Evolutionary conservation across 2,797 vertebrate species (phyloP).

Genomic region (Hippoglossus hippoglossus): DNA sequence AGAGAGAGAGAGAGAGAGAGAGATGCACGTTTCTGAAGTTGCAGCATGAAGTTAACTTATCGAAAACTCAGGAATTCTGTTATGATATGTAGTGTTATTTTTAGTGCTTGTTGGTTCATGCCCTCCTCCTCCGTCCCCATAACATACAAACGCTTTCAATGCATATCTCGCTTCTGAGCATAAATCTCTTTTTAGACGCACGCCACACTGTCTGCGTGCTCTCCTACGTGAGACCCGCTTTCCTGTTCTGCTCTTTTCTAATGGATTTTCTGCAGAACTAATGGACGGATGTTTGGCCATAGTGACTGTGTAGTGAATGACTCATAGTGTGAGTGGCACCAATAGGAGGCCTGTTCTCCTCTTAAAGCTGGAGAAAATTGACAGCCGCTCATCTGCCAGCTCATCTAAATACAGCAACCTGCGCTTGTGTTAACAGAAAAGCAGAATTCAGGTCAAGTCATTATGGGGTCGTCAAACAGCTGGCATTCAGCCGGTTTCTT

Average conservation of each 20-base stretch:
- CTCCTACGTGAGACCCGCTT: constrained; percentile 3
- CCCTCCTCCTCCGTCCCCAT: constrained; percentile 5
- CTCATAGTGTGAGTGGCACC: constrained; percentile 46
- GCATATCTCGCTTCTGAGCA: constrained; percentile 1
- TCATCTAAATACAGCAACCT: constrained; percentile 63
- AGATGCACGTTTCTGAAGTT: not conserved
- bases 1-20: too few species aligned
- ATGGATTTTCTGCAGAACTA: constrained; percentile 39
- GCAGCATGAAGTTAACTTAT: constrained; percentile 8
- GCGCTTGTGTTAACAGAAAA: constrained; percentile 36
- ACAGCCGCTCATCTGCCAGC: constrained; percentile 46
- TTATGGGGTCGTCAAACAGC: constrained; percentile 43
- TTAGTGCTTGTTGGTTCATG: constrained; percentile 28
- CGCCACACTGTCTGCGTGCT: not conserved
- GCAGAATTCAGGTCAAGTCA: constrained; percentile 58
- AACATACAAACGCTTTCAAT: not conserved
- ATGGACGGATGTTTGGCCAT: constrained; percentile 38
- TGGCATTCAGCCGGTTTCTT: constrained; percentile 6
- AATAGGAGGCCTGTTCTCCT: constrained; percentile 35
- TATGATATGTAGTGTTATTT: constrained; percentile 26
- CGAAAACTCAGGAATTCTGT: constrained; percentile 31
- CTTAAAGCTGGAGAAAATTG: constrained; percentile 43
- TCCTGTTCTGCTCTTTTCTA: constrained; percentile 22
- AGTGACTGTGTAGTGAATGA: constrained; percentile 40
- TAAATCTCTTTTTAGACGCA: constrained; percentile 8